Evolutionary conservation across 2,113 vertebrate genomes (phyloP).

Genomic region (Menidia beryllina): DNA sequence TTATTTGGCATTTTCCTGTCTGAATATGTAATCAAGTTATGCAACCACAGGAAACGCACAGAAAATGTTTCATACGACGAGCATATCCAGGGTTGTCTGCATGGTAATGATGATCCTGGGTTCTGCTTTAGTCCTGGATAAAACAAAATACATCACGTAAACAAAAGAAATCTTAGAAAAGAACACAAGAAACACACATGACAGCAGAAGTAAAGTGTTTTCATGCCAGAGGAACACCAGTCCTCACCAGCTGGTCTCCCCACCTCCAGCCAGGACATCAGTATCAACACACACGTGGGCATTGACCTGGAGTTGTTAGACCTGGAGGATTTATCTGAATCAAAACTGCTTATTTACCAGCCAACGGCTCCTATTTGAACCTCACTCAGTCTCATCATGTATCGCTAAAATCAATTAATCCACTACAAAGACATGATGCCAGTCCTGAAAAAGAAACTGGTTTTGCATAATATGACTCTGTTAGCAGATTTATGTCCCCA

Average conservation of each 20-base stretch:
- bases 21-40: neutral
- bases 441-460: neutral
- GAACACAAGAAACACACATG: constrained; percentile 18
- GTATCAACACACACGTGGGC: constrained; percentile 7
- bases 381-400: too few species aligned
- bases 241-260: constrained; percentile 69
- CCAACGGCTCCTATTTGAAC: too few species aligned
- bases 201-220: constrained; percentile 61
- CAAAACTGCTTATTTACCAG: neutral
- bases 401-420: neutral
- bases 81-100: neutral
- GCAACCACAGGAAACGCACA: neutral
- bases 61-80: neutral
- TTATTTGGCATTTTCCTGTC: neutral
- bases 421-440: neutral
- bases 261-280: constrained; percentile 56
- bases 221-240: constrained; percentile 71
- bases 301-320: neutral
- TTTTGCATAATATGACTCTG: neutral
- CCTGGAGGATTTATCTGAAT: neutral
- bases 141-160: constrained; percentile 13
- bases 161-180: constrained; percentile 18
- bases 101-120: too few species aligned
- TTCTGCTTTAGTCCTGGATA: too few species aligned
- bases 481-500: constrained; percentile 1